Evolutionary conservation across 2,797 vertebrate genomes (phyloP).

Genomic region (Notamacropus eugenii): DNA sequence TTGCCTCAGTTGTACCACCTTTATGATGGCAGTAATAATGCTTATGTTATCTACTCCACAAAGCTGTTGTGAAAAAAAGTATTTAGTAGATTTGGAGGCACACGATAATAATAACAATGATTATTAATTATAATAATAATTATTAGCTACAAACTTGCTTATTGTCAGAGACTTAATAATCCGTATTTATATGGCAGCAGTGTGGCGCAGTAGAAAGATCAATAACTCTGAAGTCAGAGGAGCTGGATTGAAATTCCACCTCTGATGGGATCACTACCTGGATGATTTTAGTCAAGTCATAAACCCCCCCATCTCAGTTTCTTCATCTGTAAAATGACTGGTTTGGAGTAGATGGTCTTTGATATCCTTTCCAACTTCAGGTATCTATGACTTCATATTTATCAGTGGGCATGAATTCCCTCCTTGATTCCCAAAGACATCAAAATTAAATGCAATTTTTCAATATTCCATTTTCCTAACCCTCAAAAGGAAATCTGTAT

Average conservation of each 20-base stretch:
- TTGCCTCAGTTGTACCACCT: neutral
- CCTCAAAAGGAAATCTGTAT: neutral
- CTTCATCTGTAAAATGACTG: neutral
- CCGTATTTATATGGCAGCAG: neutral
- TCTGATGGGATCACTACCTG: neutral
- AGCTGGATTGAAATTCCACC: neutral
- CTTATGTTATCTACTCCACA: neutral
- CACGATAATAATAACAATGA: neutral
- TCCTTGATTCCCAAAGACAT: neutral
- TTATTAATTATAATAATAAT: neutral
- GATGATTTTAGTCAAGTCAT: neutral
- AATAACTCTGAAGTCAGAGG: neutral
- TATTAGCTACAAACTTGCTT: neutral
- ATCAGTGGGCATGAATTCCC: neutral
- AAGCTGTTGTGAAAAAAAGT: neutral
- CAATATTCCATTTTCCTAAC: neutral
- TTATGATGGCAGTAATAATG: neutral
- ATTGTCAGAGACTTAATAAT: neutral
- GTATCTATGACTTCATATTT: neutral
- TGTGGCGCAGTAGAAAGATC: neutral
- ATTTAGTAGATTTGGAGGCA: neutral
- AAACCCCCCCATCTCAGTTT: neutral
- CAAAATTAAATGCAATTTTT: neutral
- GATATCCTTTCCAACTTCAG: neutral
- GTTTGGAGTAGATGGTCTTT: neutral